Evolutionary conservation across 2,797 vertebrate genomes (phyloP).

Genomic region (Scolopax rusticola): DNA sequence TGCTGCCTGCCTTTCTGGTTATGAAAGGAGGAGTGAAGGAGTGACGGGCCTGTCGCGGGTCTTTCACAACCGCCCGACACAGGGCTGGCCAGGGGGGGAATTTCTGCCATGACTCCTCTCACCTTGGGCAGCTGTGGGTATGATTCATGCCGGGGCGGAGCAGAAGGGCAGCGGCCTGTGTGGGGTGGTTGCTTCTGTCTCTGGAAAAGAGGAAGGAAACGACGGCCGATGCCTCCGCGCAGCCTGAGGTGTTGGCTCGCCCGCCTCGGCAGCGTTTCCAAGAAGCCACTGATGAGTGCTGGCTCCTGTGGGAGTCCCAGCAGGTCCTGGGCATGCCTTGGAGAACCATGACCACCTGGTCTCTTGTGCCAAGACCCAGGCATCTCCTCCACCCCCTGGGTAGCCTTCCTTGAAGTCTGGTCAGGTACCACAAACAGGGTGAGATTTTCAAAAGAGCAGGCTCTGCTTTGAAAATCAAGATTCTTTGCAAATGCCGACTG

Average conservation of each 20-base stretch:
- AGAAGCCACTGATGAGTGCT: neutral
- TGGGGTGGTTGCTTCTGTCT: slow-evolving; percentile 20
- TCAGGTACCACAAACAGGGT: neutral
- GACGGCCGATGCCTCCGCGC: neutral
- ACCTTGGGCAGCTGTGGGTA: neutral
- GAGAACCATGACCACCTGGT: fast-evolving
- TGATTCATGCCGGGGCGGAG: neutral
- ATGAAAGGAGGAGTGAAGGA: neutral
- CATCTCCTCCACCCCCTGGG: fast-evolving
- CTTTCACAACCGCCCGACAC: neutral
- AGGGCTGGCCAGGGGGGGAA: neutral
- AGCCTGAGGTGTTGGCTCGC: neutral
- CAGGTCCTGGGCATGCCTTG: fast-evolving
- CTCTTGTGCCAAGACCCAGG: fast-evolving
- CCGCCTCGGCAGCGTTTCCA: neutral
- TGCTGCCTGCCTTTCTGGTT: neutral
- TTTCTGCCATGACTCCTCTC: neutral
- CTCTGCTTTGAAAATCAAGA: neutral
- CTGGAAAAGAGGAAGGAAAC: slow-evolving; percentile 76
- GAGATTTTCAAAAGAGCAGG: neutral
- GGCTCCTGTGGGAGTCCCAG: neutral
- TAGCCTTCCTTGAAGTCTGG: neutral
- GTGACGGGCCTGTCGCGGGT: neutral
- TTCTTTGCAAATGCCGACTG: neutral
- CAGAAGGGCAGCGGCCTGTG: neutral